Evolutionary conservation across 2,797 vertebrate genomes (phyloP).

Genomic region (Chelon auratus): DNA sequence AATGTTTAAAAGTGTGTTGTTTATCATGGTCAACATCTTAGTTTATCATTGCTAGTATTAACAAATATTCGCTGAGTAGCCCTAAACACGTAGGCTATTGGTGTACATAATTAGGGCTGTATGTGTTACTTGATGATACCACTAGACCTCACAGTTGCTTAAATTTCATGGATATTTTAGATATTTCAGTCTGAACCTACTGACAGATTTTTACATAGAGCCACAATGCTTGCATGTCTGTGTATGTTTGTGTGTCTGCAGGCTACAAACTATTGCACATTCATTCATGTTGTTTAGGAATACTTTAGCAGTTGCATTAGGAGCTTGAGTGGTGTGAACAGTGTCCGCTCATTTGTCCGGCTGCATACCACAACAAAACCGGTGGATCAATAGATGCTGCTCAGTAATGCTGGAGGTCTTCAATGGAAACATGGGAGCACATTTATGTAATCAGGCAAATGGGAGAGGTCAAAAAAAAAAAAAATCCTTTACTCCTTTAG

Average conservation of each 20-base stretch:
- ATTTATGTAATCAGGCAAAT: constrained; percentile 73
- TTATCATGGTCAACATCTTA: too few species aligned
- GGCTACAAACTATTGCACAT: background rate
- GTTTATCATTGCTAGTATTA: too few species aligned
- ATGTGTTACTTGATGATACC: too few species aligned
- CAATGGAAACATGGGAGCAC: constrained; percentile 69
- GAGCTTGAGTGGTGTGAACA: constrained; percentile 28
- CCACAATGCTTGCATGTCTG: background rate
- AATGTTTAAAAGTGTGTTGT: too few species aligned
- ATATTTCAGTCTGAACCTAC: too few species aligned
- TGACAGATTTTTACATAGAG: background rate
- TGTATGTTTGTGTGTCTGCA: background rate
- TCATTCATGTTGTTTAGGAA: constrained; percentile 25
- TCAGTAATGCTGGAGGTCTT: constrained; percentile 72
- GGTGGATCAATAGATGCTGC: constrained; percentile 69
- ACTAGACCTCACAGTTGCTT: too few species aligned
- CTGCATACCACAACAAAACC: constrained; percentile 59
- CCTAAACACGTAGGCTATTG: too few species aligned
- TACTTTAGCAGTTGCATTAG: constrained; percentile 34
- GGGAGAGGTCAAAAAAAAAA: constrained; percentile 42
- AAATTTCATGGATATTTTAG: too few species aligned
- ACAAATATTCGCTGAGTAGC: too few species aligned
- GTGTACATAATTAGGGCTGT: too few species aligned
- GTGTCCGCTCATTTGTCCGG: constrained; percentile 46
- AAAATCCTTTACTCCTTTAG: constrained; percentile 26